phyloP scores from a whole-genome alignment of 1,140 invertebrate genomes.

The Nephila pilipes region DNA sequence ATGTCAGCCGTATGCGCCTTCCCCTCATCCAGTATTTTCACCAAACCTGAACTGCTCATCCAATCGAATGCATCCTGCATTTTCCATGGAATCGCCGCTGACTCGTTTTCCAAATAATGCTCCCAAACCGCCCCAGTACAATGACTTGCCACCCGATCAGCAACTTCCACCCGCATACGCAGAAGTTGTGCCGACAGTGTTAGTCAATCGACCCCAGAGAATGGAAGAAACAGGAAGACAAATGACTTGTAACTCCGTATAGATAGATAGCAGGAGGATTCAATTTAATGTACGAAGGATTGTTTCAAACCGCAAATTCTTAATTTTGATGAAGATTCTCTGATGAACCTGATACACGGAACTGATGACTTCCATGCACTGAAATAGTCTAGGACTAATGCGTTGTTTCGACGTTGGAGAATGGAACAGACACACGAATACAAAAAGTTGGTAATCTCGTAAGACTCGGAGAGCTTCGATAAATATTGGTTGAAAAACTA shows the following conservation, averaged over 20 bases:
- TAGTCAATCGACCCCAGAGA: not conserved
- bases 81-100: not conserved
- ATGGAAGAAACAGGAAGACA: not conserved
- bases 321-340: too few relatives aligned
- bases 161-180: conserved; percentile 6
- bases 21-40: not conserved
- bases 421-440: too few relatives aligned
- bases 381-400: too few relatives aligned
- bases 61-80: not conserved
- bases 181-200: not conserved
- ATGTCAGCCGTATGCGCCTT: not conserved
- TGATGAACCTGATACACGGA: too few relatives aligned
- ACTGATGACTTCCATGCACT: too few relatives aligned
- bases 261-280: not conserved
- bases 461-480: too few relatives aligned
- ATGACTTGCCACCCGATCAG: not conserved
- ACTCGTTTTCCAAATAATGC: not conserved
- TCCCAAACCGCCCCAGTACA: not conserved
- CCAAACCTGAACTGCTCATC: not conserved
- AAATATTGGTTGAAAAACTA: too few relatives aligned
- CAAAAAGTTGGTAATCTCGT: too few relatives aligned
- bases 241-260: not conserved
- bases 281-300: too few relatives aligned
- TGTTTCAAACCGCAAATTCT: too few relatives aligned
- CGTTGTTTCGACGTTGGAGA: too few relatives aligned